Evolutionary conservation across 2,797 vertebrate species (phyloP).

Genomic region (Danio choprae): DNA sequence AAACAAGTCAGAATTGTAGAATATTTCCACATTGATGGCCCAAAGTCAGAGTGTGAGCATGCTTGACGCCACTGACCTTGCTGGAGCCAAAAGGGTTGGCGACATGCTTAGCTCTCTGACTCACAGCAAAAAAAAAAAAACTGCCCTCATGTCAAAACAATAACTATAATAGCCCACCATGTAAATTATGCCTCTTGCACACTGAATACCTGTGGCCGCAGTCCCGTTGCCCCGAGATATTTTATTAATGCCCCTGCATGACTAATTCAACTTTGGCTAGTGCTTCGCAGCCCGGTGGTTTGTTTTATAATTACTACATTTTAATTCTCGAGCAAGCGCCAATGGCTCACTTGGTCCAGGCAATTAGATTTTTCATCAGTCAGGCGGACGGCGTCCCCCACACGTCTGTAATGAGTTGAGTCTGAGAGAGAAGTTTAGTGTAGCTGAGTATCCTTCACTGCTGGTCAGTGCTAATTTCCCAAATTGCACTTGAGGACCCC

Average conservation of each 20-base stretch:
- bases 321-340: slow-evolving; percentile 45
- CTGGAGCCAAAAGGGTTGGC: slow-evolving; percentile 1
- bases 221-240: slow-evolving; percentile 37
- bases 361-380: slow-evolving; percentile 49
- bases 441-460: slow-evolving; percentile 54
- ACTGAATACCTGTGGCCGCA: slow-evolving; percentile 32
- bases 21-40: slow-evolving; percentile 86
- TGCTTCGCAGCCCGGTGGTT: slow-evolving; percentile 43
- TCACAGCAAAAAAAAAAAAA: slow-evolving; percentile 50
- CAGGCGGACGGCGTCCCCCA: slow-evolving; percentile 27
- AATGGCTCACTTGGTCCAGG: slow-evolving; percentile 36
- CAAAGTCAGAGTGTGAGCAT: slow-evolving; percentile 81
- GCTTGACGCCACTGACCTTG: slow-evolving; percentile 26
- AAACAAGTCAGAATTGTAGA: too few relatives aligned
- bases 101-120: slow-evolving; percentile 41
- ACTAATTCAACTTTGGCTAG: slow-evolving; percentile 45
- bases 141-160: slow-evolving; percentile 46
- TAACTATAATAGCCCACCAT: slow-evolving; percentile 46
- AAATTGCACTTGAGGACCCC: slow-evolving; percentile 65
- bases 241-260: slow-evolving; percentile 46
- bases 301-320: slow-evolving; percentile 49
- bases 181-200: slow-evolving; percentile 38
- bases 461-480: slow-evolving; percentile 64
- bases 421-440: slow-evolving; percentile 47
- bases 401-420: slow-evolving; percentile 36